Conservation (phyloP, 2,113 vertebrate genomes). For the Percina caprodes region DNA sequence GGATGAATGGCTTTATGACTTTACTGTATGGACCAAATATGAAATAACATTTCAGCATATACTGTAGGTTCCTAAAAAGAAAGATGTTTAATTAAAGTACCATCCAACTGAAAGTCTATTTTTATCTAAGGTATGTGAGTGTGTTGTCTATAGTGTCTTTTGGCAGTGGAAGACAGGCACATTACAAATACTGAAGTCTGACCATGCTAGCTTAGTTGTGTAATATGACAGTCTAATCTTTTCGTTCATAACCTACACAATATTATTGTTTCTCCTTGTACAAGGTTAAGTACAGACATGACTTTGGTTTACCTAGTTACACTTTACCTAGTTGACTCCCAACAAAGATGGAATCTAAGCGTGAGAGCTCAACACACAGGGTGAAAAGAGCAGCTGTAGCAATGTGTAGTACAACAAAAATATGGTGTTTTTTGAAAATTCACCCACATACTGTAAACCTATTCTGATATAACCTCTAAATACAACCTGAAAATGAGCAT, state of each 20-base stretch:
- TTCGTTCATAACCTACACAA: not conserved
- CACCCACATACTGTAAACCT: too few relatives aligned
- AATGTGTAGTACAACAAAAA: too few relatives aligned
- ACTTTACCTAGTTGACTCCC: too few relatives aligned
- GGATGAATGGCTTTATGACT: conserved; percentile 39
- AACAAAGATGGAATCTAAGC: too few relatives aligned
- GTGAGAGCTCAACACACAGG: too few relatives aligned
- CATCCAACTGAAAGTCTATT: not conserved
- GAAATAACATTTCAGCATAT: conserved; percentile 37
- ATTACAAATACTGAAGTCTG: not conserved
- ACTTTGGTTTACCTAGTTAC: not conserved
- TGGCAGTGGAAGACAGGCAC: not conserved
- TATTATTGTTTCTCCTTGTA: not conserved
- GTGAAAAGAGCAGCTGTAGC: too few relatives aligned
- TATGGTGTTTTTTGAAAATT: too few relatives aligned
- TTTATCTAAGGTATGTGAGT: conserved; percentile 1
- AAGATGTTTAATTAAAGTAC: conserved; percentile 17
- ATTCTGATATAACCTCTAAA: too few relatives aligned
- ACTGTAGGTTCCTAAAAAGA: conserved; percentile 10
- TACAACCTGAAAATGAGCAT: too few relatives aligned
- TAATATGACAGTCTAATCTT: not conserved
- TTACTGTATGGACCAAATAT: conserved; percentile 35
- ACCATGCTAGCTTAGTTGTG: not conserved
- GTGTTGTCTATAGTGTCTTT: not conserved
- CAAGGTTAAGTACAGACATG: not conserved